Evolutionary conservation across 2,113 vertebrate species (phyloP), one percentile per base, ranked within the genome.

Genomic region (Gila orcuttii): DNA sequence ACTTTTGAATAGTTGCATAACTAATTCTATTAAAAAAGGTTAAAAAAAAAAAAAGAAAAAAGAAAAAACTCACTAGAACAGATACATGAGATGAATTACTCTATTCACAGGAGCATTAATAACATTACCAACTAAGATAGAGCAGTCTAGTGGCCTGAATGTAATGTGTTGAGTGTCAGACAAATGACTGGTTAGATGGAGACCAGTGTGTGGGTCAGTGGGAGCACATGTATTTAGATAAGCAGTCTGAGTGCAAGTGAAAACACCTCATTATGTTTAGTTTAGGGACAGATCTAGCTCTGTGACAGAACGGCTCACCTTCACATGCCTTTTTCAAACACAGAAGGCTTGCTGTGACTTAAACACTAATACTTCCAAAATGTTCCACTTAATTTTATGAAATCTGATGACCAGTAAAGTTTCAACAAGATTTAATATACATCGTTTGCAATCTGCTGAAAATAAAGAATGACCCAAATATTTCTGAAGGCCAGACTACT

Each of bases 261-360:
- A 82, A 75, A 87, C 62, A 86, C 59, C 73, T 87, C 86, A 73
- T 60, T 83, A 50, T 85, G 80, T 81, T 85, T 75, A 68, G 50
- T 45, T 15, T 52, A 84, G n/a, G 78, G 52, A 89, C 88, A 87
- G 50, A 86, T 84, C 75, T 88, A 91, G 84, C 79, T 84, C 68
- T 15, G 79, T 85, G 64, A 86, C 42, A 21, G 42, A 36, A 36
- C 7, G 33, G 19, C 28, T 64, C 68, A 66, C 71, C 81, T 84
- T 85, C 88, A 45, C 85, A 87, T 88, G 77, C 17, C 87, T 64
- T 79, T 80, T 85, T 62, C 66, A 73, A 89, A 89, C 87, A 91
- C 23, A 92, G 88, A 80, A 86, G 78, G 78, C 47, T 82, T 74
- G 87, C 79, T 87, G 89, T 86, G 33, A 64, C 28, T 57, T 74